A percentile compares a stretch with the other conserved stretches of the same genome.
Conservation (phyloP, 2,888 invertebrate species). For the Tortricodes alternella region DNA sequence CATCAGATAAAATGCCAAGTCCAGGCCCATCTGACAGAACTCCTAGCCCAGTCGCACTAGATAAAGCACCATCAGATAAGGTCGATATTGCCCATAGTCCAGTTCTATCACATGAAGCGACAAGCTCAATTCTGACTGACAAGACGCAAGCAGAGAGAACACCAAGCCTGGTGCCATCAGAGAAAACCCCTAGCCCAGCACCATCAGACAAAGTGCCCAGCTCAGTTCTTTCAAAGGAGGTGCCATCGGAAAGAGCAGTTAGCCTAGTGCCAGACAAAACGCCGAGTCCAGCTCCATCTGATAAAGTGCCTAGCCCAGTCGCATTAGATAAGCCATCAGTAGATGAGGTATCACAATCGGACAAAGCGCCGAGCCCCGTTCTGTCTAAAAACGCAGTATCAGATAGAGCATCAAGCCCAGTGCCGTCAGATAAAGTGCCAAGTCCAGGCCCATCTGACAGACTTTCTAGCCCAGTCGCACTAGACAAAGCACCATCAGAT, state of each 20-base stretch:
- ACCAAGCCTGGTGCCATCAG: constrained; percentile 9
- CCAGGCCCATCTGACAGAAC: constrained; percentile 12
- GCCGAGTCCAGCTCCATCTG: background rate
- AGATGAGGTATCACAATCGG: background rate
- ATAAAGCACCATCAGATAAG: constrained; percentile 1
- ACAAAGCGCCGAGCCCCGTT: constrained; percentile 2
- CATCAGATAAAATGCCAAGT: constrained; percentile 15
- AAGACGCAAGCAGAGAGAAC: constrained; percentile 2
- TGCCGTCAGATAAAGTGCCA: constrained; percentile 11
- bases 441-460: constrained; percentile 19
- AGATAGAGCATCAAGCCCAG: constrained; percentile 26
- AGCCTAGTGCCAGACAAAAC: background rate
- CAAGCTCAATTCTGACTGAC: background rate
- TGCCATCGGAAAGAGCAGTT: background rate
- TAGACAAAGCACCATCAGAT: constrained; percentile 8
- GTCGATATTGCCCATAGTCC: constrained; percentile 1
- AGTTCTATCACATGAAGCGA: constrained; percentile 1
- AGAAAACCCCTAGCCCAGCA: constrained; percentile 13
- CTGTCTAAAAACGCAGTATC: constrained; percentile 19
- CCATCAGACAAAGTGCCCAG: constrained; percentile 21
- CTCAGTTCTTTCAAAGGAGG: constrained; percentile 7
- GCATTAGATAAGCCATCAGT: too few species aligned
- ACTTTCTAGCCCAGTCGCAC: constrained; percentile 1
- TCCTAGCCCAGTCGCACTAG: background rate
- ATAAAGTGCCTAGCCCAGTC: too few species aligned